Evolutionary conservation across 1,140 invertebrate genomes (phyloP).

Genomic region (Vollenhovia emeryi): DNA sequence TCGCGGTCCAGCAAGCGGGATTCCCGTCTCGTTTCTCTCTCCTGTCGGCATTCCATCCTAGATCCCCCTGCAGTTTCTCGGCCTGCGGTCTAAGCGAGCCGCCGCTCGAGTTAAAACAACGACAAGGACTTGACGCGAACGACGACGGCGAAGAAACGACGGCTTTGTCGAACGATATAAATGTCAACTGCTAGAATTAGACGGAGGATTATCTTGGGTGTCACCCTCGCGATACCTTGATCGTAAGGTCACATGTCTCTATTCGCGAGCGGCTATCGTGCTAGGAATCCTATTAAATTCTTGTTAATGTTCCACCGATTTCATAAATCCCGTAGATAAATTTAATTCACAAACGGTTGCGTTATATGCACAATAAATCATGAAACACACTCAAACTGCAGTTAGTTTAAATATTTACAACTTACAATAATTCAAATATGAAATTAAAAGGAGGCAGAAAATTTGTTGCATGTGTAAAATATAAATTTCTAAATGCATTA

Average conservation of each 20-base stretch:
- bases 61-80: slow-evolving; percentile 33
- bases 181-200: slow-evolving; percentile 34
- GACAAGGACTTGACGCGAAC: slow-evolving; percentile 3
- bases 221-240: slow-evolving; percentile 9
- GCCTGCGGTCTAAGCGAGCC: slow-evolving; percentile 14
- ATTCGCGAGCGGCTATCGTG: neutral
- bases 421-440: neutral
- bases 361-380: neutral
- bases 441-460: neutral
- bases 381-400: neutral
- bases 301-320: neutral
- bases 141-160: neutral
- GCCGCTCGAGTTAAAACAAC: slow-evolving; percentile 37
- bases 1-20: slow-evolving; percentile 19
- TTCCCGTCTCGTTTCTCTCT: slow-evolving; percentile 35
- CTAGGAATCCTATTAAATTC: neutral
- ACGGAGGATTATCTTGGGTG: neutral
- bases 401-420: neutral
- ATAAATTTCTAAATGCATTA: neutral
- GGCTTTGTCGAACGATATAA: slow-evolving; percentile 27
- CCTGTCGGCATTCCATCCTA: slow-evolving; percentile 60
- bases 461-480: neutral
- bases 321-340: neutral
- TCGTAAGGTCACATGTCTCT: neutral
- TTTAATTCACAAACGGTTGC: neutral